These are phyloP conservation scores for Drosophila siamana DNA, from an alignment of 2,888 invertebrate genomes.

Conservation along the genomic window DNA sequence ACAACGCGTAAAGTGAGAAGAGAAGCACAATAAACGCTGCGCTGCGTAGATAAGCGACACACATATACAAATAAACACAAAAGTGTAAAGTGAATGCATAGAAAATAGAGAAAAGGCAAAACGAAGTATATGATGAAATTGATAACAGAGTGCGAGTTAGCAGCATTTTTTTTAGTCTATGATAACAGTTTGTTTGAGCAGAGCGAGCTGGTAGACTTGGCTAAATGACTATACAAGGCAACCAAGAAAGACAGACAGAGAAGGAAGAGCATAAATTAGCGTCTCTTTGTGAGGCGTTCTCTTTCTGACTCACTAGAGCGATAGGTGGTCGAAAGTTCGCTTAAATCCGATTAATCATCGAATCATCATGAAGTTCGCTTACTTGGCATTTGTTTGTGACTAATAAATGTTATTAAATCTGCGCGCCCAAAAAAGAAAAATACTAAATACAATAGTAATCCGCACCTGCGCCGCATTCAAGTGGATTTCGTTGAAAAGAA, in stretches of 20 bases:
- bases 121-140: slow-evolving; percentile 62
- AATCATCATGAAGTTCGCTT: slow-evolving; percentile 14
- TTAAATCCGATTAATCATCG: slow-evolving; percentile 55
- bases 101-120: slow-evolving; percentile 45
- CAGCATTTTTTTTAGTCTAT: slow-evolving; percentile 27
- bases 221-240: neutral
- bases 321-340: slow-evolving; percentile 43
- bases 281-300: slow-evolving; percentile 1
- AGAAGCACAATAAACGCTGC: slow-evolving; percentile 56
- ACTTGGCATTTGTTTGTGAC: slow-evolving; percentile 35
- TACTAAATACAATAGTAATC: slow-evolving; percentile 25
- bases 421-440: neutral
- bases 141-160: slow-evolving; percentile 47
- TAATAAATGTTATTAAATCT: slow-evolving; percentile 28
- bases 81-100: slow-evolving; percentile 37
- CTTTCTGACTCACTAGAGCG: slow-evolving; percentile 44
- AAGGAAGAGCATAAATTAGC: slow-evolving; percentile 1
- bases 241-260: neutral
- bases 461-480: slow-evolving; percentile 64
- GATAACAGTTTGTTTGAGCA: slow-evolving; percentile 56
- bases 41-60: slow-evolving; percentile 64
- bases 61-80: slow-evolving; percentile 21
- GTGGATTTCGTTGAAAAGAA: slow-evolving; percentile 59
- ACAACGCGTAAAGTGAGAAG: slow-evolving; percentile 28
- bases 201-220: slow-evolving; percentile 12